Percentiles rank a stretch among this genome's conserved stretches.
These are phyloP conservation scores for Holcopasites calliopsidis DNA, from an alignment of 1,140 invertebrate species.

Conservation along the genomic window DNA sequence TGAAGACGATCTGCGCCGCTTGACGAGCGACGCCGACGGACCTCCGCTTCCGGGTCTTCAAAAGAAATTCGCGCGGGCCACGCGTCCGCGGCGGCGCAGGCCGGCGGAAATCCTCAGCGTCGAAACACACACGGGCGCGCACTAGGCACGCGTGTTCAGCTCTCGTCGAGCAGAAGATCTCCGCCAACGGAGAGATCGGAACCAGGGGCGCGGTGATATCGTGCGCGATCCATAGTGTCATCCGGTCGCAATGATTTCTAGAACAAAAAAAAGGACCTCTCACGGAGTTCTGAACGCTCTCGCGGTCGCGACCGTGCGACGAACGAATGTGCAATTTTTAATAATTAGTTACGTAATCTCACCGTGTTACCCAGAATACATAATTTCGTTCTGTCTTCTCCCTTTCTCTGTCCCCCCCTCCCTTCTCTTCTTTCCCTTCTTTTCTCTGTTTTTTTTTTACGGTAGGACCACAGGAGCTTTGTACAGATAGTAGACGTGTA, in stretches of 20 bases:
- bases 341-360: conserved; percentile 41
- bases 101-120: no score
- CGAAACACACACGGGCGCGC: conserved; percentile 14
- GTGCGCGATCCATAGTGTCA: not conserved
- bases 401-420: not conserved
- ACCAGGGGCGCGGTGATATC: conserved; percentile 9
- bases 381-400: conserved; percentile 8
- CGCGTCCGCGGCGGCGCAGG: no score
- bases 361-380: conserved; percentile 26
- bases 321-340: conserved; percentile 13
- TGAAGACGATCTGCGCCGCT: conserved; percentile 73
- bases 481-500: conserved; percentile 6
- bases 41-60: not conserved
- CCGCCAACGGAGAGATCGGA: not conserved
- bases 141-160: conserved; percentile 30
- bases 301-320: conserved; percentile 6
- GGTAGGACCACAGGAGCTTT: conserved; percentile 45
- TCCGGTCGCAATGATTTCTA: not conserved
- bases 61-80: conserved; percentile 10
- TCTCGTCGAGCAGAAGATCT: conserved; percentile 12
- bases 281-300: conserved; percentile 2
- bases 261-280: not conserved
- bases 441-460: conserved; percentile 36
- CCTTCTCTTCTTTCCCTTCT: not conserved
- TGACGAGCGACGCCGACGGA: conserved; percentile 39